Percentiles rank a stretch among this genome's conserved stretches.
Conservation (phyloP, 2,113 vertebrate species). For the Cathartes aura region DNA sequence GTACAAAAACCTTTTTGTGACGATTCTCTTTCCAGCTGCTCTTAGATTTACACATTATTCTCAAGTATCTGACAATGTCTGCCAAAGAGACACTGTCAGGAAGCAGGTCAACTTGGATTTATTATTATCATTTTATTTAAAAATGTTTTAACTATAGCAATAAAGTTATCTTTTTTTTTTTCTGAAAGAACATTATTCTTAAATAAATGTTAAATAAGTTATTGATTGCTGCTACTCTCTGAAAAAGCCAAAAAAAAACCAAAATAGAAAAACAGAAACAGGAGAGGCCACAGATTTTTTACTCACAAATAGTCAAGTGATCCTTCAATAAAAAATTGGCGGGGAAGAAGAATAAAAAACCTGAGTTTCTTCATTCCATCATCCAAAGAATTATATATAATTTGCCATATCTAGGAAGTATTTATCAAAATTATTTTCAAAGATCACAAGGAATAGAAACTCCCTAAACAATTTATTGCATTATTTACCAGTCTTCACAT, state of each 20-base stretch:
- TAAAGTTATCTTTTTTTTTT: not conserved
- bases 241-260: not conserved
- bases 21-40: not conserved
- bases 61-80: not conserved
- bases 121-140: not conserved
- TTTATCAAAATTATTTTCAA: not conserved
- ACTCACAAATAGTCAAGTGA: not conserved
- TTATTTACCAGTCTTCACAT: not conserved
- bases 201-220: not conserved
- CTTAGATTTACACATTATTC: not conserved
- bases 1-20: not conserved
- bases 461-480: not conserved
- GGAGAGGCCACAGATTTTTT: not conserved
- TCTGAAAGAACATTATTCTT: not conserved
- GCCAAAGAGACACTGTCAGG: not conserved
- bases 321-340: not conserved
- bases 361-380: not conserved
- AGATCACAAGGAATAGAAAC: not conserved
- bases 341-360: rapidly evolving
- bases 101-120: not conserved
- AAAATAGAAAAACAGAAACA: not conserved
- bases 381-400: not conserved
- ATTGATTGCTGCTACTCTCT: not conserved
- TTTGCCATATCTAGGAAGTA: not conserved
- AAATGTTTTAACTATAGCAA: not conserved